Evolutionary conservation across 2,888 invertebrate species (phyloP).

Genomic region (Microctonus aethiopoides): DNA sequence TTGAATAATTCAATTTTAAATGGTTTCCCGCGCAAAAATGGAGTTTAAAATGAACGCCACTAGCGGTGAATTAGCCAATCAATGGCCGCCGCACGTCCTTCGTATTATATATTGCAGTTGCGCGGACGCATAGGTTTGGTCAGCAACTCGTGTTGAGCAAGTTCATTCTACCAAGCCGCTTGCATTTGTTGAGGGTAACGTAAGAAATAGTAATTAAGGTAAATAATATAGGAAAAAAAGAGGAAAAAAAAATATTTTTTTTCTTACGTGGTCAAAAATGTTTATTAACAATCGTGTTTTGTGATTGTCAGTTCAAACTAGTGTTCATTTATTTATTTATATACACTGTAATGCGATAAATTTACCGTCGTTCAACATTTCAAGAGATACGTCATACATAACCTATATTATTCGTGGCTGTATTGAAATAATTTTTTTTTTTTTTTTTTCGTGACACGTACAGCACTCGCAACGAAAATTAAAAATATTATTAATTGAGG

Average conservation of each 20-base stretch:
- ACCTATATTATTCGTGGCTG: conserved; percentile 12
- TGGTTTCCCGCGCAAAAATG: not conserved
- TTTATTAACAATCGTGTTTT: conserved; percentile 50
- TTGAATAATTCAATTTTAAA: not conserved
- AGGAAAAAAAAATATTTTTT: conserved; percentile 24
- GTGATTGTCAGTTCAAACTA: conserved; percentile 44
- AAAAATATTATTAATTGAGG: not conserved
- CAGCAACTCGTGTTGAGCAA: conserved; percentile 44
- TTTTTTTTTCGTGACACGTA: conserved; percentile 20
- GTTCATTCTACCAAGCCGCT: not conserved
- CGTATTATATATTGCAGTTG: conserved; percentile 43
- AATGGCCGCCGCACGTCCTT: conserved; percentile 30
- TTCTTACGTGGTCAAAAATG: conserved; percentile 53
- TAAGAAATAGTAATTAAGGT: not conserved
- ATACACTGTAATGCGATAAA: not conserved
- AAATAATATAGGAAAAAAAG: conserved; percentile 25
- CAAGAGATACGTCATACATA: not conserved
- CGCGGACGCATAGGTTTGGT: conserved; percentile 56
- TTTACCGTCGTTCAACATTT: not conserved
- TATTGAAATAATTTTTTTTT: not conserved
- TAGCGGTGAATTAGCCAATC: conserved; percentile 8
- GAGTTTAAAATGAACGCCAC: not conserved
- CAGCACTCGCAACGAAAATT: not conserved
- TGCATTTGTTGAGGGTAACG: not conserved
- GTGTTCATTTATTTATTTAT: not conserved